These are phyloP conservation scores for Sinosuthora webbiana DNA, from an alignment of 2,113 vertebrate genomes.

Conservation along the genomic window DNA sequence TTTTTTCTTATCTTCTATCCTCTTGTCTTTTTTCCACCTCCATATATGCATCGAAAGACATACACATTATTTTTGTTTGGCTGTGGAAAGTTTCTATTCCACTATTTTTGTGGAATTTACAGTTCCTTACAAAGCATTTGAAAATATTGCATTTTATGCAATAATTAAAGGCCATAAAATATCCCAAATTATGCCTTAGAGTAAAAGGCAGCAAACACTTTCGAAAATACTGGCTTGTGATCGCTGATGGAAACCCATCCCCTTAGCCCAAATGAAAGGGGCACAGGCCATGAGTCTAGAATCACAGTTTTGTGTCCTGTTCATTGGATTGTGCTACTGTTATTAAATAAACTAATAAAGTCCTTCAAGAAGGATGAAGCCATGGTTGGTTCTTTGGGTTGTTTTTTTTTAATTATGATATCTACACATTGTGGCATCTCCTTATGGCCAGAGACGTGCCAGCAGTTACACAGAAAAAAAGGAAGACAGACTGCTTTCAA, in stretches of 20 bases:
- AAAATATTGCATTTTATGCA: background rate
- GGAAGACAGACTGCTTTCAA: background rate
- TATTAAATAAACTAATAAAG: background rate
- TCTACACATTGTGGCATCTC: background rate
- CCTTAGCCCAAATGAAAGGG: background rate
- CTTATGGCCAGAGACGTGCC: background rate
- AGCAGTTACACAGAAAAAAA: background rate
- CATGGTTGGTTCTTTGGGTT: fast-evolving
- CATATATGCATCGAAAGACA: background rate
- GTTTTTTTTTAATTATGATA: background rate
- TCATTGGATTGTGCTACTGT: background rate
- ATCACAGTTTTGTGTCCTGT: background rate
- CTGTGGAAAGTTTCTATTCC: background rate
- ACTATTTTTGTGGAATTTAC: background rate
- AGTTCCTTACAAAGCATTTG: background rate
- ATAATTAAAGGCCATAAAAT: background rate
- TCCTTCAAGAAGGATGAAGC: background rate
- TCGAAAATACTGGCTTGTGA: background rate
- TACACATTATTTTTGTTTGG: background rate
- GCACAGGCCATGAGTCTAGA: background rate
- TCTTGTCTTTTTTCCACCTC: background rate
- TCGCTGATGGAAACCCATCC: background rate
- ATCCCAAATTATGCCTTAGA: background rate
- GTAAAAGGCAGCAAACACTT: background rate
- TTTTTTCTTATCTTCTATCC: background rate